Conservation (phyloP, 1,140 invertebrate genomes). For the Sitobion miscanthi region DNA sequence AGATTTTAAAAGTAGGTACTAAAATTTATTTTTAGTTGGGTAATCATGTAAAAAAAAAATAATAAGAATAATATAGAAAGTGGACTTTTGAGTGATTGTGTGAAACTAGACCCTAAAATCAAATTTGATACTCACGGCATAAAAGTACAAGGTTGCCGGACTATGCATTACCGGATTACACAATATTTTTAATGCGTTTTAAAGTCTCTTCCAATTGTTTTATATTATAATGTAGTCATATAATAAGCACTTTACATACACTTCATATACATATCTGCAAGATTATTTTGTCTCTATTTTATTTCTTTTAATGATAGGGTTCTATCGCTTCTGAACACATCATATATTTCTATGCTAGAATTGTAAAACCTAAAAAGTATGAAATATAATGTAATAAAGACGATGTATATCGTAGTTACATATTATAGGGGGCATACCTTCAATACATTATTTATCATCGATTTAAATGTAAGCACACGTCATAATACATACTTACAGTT, state of each 20-base stretch:
- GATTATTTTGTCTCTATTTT: not conserved
- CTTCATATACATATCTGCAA: not conserved
- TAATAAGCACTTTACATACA: not conserved
- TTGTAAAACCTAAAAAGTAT: not conserved
- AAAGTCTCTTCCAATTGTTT: not conserved
- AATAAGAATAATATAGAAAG: not conserved
- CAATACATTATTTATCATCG: not conserved
- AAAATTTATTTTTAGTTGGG: not conserved
- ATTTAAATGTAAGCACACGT: not conserved
- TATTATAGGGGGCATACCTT: not conserved
- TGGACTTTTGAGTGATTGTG: not conserved
- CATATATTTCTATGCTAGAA: not conserved
- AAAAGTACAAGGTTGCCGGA: not conserved
- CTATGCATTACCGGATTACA: not conserved
- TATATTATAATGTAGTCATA: conserved; percentile 17
- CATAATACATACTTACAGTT: not conserved
- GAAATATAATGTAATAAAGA: not conserved
- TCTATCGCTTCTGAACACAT: not conserved
- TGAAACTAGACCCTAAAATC: conserved; percentile 2
- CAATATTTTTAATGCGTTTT: not conserved
- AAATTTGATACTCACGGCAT: not conserved
- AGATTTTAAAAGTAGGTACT: not conserved
- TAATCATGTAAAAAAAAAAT: not conserved
- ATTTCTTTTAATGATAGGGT: not conserved
- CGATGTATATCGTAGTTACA: not conserved